Evolutionary conservation across 30 jellyfish, hydroid and myxozoan species (phyloP).

Genomic region (Chironex yamaguchii): DNA sequence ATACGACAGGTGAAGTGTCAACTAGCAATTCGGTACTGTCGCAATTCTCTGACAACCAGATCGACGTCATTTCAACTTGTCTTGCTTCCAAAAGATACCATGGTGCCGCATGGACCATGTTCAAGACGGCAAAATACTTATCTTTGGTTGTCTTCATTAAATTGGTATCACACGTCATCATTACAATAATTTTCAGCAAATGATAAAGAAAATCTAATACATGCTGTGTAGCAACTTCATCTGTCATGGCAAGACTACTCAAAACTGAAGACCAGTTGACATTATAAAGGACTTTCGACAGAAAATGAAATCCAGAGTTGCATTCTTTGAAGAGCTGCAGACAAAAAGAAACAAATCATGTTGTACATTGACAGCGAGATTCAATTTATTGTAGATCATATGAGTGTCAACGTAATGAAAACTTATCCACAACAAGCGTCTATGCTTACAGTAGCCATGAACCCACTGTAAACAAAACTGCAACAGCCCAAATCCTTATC

Average conservation of each 20-base stretch:
- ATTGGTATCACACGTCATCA: constrained; percentile 54
- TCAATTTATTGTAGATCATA: too few relatives aligned
- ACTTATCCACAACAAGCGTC: too few relatives aligned
- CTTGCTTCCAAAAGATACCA: constrained; percentile 57
- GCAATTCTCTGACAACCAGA: constrained; percentile 77
- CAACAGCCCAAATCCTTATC: too few relatives aligned
- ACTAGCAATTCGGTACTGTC: constrained; percentile 58
- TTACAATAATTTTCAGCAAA: constrained; percentile 57
- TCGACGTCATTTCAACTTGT: constrained; percentile 44
- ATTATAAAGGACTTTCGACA: constrained; percentile 56
- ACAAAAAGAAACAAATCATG: background rate
- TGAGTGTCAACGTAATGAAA: too few relatives aligned
- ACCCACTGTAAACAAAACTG: too few relatives aligned
- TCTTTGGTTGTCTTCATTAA: constrained; percentile 20
- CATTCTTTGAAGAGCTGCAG: constrained; percentile 49
- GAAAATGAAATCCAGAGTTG: constrained; percentile 70
- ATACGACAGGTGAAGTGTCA: constrained; percentile 12
- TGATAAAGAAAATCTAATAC: constrained; percentile 28
- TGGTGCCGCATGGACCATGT: constrained; percentile 5
- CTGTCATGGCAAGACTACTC: background rate
- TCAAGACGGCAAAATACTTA: constrained; percentile 12
- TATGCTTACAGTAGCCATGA: too few relatives aligned
- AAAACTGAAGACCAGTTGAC: constrained; percentile 67
- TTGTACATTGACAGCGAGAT: too few relatives aligned
- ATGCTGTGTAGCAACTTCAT: constrained; percentile 1